phyloP scores from a whole-genome alignment of 2,888 invertebrate species.

The Sthenelais limicola region DNA sequence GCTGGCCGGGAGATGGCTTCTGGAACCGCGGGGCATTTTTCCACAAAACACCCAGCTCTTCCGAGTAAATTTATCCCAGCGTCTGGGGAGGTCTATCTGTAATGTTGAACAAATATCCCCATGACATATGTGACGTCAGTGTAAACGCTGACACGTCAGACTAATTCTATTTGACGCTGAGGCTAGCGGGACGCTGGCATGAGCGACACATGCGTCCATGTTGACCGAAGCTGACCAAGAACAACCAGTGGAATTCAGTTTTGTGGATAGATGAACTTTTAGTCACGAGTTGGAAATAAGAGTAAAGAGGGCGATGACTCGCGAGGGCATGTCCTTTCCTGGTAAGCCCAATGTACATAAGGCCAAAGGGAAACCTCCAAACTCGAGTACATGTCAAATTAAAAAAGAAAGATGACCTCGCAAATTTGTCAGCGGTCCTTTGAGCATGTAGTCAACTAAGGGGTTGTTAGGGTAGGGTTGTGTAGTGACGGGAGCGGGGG shows the following conservation, averaged over 20 bases:
- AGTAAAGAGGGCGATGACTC: constrained; percentile 4
- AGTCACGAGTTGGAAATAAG: background rate
- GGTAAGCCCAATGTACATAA: constrained; percentile 4
- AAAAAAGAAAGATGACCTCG: constrained; percentile 30
- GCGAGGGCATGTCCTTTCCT: constrained; percentile 4
- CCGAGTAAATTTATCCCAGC: constrained; percentile 8
- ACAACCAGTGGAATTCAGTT: background rate
- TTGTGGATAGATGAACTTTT: constrained; percentile 2
- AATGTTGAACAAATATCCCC: constrained; percentile 24
- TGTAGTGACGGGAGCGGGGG: no score
- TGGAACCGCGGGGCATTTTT: constrained; percentile 3
- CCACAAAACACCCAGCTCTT: constrained; percentile 22
- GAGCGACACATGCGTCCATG: constrained; percentile 13
- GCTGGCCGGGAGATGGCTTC: no score
- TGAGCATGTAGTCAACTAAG: no score
- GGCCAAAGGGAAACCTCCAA: background rate
- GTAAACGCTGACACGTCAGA: constrained; percentile 10
- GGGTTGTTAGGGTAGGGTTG: no score
- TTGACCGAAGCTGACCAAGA: background rate
- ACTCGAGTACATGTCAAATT: constrained; percentile 17
- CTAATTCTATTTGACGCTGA: constrained; percentile 25
- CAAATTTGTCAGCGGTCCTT: constrained; percentile 31
- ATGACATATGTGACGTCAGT: constrained; percentile 16
- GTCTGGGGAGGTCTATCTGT: background rate
- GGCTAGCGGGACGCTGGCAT: constrained; percentile 15